Conservation (phyloP, 2,888 invertebrate species). For the Calameuta pallipes region DNA sequence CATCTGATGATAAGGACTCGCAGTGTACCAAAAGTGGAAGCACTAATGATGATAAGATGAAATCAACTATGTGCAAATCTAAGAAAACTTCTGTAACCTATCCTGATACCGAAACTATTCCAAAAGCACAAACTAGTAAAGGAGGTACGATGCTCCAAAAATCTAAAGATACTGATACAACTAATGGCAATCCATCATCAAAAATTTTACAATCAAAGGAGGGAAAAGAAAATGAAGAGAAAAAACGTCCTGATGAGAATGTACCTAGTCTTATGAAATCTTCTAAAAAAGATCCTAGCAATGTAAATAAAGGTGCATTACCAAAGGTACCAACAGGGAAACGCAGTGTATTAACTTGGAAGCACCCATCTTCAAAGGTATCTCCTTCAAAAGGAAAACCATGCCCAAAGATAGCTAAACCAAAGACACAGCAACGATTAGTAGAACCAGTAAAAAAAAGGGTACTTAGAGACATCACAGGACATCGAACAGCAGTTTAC, state of each 20-base stretch:
- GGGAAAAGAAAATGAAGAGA: not conserved
- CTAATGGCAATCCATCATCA: not conserved
- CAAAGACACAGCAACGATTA: conserved; percentile 14
- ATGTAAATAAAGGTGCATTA: not conserved
- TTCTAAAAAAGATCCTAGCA: not conserved
- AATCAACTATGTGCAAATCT: not conserved
- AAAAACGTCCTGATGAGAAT: not conserved
- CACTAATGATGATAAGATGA: not conserved
- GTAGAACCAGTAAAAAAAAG: conserved; percentile 36
- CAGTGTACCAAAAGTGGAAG: not conserved
- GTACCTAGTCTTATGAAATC: not conserved
- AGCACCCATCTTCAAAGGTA: not conserved
- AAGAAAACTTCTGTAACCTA: not conserved
- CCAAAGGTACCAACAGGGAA: not conserved
- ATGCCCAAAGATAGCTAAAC: not conserved
- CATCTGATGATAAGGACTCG: not conserved
- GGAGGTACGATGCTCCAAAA: not conserved
- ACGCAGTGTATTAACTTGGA: not conserved
- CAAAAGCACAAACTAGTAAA: not conserved
- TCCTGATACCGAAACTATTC: not conserved
- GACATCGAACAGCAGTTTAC: conserved; percentile 29
- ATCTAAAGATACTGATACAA: not conserved
- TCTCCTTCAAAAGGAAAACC: not conserved
- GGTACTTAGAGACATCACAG: conserved; percentile 30
- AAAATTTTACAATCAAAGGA: not conserved